Evolutionary conservation across 2,113 vertebrate species (phyloP), one percentile per base, ranked within the genome.

Genomic region (Dicaeum eximium): DNA sequence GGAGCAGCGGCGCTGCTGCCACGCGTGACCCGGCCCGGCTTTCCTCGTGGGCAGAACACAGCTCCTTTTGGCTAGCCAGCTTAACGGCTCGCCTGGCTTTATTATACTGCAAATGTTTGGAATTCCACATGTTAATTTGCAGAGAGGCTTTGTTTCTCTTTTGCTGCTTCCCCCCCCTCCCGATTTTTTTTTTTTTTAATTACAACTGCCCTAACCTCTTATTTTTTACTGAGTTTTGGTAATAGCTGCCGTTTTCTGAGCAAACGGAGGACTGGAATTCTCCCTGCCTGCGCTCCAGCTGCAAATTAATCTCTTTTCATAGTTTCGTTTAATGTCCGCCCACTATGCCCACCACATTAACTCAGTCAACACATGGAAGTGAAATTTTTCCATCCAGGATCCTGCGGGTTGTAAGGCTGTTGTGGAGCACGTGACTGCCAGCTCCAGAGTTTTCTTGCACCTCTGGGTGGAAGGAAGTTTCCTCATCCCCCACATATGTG

Each of bases 101-200:
- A 94, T 95, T 97, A 95, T 64, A 61, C 81, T 93, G 94, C 88
- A 42, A 96, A 97, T 97, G 92, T 90, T 96, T 97, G 88, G 92
- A 95, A 97, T 97, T 95, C 96, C 91, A 95, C 78, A 48, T 94
- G 71, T 95, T 79, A 54, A 88, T 96, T 95, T 97, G 90, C 96
- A 96, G 64, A 83, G 88, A 62, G 53, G 74, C 71, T 94, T 95
- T 94, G 74, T 92, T 96, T 94, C 71, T 25, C 65, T 93, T 91
- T 82, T 95, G 48, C 81, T 70, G 42, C 25, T n/a, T 3, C 1
- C 4, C 3, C 13, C 10, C 9, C 31, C 0, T 7, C 4, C 5
- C 1, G 10, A 74, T 91, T 38, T 38, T 38, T 38, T 38, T 22
- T 35, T 61, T 71, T 77, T 58, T 69, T 71, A 40, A 69, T 45